Percentiles rank a stretch among this genome's conserved stretches.
Conservation (phyloP, 2,797 vertebrate species). For the Halcyon chelicuti region DNA sequence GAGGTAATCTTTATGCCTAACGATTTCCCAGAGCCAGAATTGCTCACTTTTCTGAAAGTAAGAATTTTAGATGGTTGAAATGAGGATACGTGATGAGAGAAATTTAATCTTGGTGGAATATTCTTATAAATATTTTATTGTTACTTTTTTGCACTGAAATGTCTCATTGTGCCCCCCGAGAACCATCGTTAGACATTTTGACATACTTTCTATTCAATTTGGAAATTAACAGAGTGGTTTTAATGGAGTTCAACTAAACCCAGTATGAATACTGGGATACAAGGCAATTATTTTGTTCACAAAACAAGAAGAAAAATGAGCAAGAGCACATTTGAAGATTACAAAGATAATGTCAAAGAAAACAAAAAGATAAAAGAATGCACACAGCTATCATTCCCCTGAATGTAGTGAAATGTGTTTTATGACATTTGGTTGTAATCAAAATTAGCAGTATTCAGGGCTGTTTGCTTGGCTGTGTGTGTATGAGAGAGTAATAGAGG, state of each 20-base stretch:
- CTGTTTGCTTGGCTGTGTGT: conserved; percentile 58
- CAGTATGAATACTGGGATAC: conserved; percentile 10
- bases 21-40: background rate
- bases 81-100: background rate
- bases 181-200: conserved; percentile 56
- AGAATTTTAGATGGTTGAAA: conserved; percentile 14
- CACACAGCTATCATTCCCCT: conserved; percentile 22
- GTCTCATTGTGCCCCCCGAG: conserved; percentile 21
- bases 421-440: conserved; percentile 72
- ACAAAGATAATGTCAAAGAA: conserved; percentile 59
- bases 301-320: conserved; percentile 48
- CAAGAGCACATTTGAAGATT: background rate
- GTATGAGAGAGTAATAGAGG: conserved; percentile 4
- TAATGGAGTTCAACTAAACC: conserved; percentile 41
- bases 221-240: conserved; percentile 56
- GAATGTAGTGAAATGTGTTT: conserved; percentile 58
- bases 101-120: background rate
- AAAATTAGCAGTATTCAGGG: conserved; percentile 69
- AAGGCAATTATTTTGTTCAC: conserved; percentile 64
- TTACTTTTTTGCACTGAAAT: background rate
- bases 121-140: conserved; percentile 19
- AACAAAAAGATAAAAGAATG: conserved; percentile 40
- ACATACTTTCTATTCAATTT: conserved; percentile 59
- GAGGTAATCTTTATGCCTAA: background rate
- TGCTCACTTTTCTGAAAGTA: background rate